These are phyloP conservation scores for Macrocentrus cingulum DNA, from an alignment of 1,140 invertebrate genomes.

Conservation along the genomic window DNA sequence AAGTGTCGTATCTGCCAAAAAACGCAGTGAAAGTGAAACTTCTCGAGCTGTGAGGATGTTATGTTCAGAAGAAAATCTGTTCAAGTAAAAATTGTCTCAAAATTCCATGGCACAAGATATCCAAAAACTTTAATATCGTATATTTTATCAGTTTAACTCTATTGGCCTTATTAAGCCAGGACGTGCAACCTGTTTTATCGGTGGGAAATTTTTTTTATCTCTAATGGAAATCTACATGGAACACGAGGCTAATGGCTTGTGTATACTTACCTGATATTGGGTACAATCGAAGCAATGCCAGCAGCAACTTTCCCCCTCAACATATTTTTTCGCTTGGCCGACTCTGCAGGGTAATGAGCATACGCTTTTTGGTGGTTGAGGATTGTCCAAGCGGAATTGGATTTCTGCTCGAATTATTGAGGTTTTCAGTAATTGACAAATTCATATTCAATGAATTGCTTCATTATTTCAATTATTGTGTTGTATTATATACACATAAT, in stretches of 20 bases:
- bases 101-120: too few species aligned
- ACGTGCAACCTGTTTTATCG: too few species aligned
- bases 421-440: constrained; percentile 16
- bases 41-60: too few species aligned
- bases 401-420: too few species aligned
- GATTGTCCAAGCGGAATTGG: constrained; percentile 76
- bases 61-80: too few species aligned
- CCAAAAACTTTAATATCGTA: too few species aligned
- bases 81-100: too few species aligned
- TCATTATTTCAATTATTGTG: constrained; percentile 11
- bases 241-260: constrained; percentile 1
- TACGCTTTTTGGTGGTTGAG: constrained; percentile 80
- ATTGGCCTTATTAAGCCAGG: too few species aligned
- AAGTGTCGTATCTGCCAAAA: constrained; percentile 72
- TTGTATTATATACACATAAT: not conserved
- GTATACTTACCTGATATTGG: constrained; percentile 76
- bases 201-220: too few species aligned
- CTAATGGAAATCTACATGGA: too few species aligned
- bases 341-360: constrained; percentile 83
- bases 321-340: constrained; percentile 88
- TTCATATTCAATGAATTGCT: too few species aligned
- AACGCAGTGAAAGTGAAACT: not conserved
- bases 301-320: constrained; percentile 90
- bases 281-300: constrained; percentile 96
- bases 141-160: too few species aligned